These are phyloP conservation scores for Pipa parva DNA, from an alignment of 2,113 vertebrate genomes.

Conservation along the genomic window DNA sequence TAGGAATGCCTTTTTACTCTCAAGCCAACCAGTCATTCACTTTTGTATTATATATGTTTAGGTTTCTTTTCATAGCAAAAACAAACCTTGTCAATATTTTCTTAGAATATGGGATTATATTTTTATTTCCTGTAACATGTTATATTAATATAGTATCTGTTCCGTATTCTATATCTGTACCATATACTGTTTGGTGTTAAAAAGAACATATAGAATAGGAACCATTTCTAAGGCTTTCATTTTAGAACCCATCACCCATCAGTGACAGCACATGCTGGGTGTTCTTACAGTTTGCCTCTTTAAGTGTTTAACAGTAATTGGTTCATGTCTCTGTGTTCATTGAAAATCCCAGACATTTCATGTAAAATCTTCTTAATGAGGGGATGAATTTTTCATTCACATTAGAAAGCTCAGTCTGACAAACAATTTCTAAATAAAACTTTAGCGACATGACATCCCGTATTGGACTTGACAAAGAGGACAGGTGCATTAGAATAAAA, in stretches of 20 bases:
- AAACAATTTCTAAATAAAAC: conserved; percentile 90
- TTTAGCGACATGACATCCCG: conserved; percentile 87
- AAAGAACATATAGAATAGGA: too few species aligned
- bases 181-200: too few species aligned
- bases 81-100: too few species aligned
- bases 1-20: too few species aligned
- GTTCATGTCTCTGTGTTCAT: conserved; percentile 79
- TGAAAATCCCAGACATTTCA: conserved; percentile 82
- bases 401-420: conserved; percentile 79
- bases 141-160: too few species aligned
- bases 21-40: too few species aligned
- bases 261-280: conserved; percentile 36
- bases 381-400: conserved; percentile 94
- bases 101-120: too few species aligned
- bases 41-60: too few species aligned
- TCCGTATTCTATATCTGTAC: too few species aligned
- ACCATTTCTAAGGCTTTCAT: neutral
- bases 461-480: conserved; percentile 97
- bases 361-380: conserved; percentile 87
- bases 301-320: conserved; percentile 85
- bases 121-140: too few species aligned
- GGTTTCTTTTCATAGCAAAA: too few species aligned
- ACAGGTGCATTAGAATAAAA: conserved; percentile 98
- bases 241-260: conserved; percentile 19
- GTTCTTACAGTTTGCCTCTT: conserved; percentile 32